Base-by-base conservation (phyloP, 2,797 vertebrate genomes). In the Columba guinea region DNA sequence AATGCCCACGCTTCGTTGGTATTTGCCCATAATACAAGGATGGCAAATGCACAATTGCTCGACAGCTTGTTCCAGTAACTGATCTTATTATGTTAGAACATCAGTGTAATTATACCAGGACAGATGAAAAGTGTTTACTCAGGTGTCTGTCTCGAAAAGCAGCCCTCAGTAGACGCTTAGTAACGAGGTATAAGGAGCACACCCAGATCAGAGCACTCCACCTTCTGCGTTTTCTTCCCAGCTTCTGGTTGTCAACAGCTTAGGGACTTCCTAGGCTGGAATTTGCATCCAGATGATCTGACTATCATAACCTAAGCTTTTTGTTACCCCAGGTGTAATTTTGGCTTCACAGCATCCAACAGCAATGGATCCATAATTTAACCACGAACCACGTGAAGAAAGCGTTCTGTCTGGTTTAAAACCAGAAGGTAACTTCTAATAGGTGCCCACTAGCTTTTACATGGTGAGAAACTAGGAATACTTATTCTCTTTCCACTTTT, bases 1-100 rank as follows among this genome's bases (percentile, higher is more conserved):
- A 18, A 21, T 26, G 32, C 28, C 60, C 44, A 17, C 1, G 1
- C 39, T 62, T 30, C 0, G 0, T 27, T 48, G 56, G 37, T 69
- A n/a, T 37, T 39, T 11, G 1, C 70, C 37, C 26, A 2, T 51
- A 68, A 35, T 17, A 55, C 70, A 13, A 5, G 0, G 5, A 20
- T 14, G 64, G 52, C 27, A 56, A 24, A 39, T 37, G 69, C 52
- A 62, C 56, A 84, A 34, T 59, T 64, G 30, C 35, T 14, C 20
- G 35, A 44, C 35, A 73, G 64, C 51, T 86, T 16, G 0, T 65
- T 62, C 37, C 52, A 30, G 41, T 9, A 49, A 26, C 48, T 70
- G 56, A 20, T 70, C 62, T 91, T 13, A 41, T 69, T 28, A 76
- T 44, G n/a, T 22, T 34, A 55, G 39, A 84, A 46, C 67, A 64